Percentiles rank a stretch among this genome's conserved stretches.
Conservation (phyloP, 2,113 vertebrate genomes). For the Spizaetus ornatus region DNA sequence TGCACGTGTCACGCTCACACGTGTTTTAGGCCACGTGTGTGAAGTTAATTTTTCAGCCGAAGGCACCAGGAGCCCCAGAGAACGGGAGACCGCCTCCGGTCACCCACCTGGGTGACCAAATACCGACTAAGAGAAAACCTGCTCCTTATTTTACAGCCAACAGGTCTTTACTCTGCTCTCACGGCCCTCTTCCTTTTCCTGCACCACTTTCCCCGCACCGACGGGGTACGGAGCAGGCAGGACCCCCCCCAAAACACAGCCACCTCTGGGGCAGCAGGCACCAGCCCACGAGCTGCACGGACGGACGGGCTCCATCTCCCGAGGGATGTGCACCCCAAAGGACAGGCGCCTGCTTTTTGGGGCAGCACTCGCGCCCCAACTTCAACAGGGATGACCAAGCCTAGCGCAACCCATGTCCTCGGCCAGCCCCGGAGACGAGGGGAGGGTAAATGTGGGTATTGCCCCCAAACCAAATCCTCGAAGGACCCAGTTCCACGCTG, state of each 20-base stretch:
- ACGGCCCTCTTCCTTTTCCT: background rate
- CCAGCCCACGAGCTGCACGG: fast-evolving
- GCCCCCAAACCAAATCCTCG: fast-evolving
- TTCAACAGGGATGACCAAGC: background rate
- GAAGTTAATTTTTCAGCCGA: background rate
- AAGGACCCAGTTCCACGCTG: fast-evolving
- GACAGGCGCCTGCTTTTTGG: background rate
- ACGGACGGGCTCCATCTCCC: background rate
- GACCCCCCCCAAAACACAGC: background rate
- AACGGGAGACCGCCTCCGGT: background rate
- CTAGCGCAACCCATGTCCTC: background rate
- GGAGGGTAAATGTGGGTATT: fast-evolving
- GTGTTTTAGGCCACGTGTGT: background rate
- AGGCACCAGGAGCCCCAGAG: background rate
- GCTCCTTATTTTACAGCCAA: background rate
- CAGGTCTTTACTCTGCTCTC: background rate
- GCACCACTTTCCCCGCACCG: fast-evolving
- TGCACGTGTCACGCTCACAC: background rate
- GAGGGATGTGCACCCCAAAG: background rate
- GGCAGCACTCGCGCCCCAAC: background rate
- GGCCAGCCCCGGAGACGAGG: fast-evolving
- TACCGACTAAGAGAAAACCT: background rate
- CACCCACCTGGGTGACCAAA: background rate
- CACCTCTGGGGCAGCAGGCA: background rate
- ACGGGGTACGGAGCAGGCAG: fast-evolving